Evolutionary conservation across 2,113 vertebrate species (phyloP), one percentile per base, ranked within the genome.

Genomic region (Caranx melampygus): DNA sequence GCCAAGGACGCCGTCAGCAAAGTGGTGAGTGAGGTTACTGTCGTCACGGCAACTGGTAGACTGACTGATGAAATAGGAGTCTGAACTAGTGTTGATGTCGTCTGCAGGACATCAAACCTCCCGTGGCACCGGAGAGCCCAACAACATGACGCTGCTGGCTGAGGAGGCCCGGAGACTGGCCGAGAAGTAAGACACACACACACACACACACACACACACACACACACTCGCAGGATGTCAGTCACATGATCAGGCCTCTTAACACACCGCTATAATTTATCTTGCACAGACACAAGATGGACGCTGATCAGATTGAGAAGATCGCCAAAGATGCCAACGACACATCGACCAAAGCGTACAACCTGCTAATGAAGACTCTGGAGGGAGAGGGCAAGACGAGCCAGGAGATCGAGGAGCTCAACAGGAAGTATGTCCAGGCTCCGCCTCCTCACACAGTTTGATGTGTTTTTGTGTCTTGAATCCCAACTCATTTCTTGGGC

Each of bases 61-160:
- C 33, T 0, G 1, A 5, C 5, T 0, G 0, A 1, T 2, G 26
- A 26, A 26, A 26, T 26, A 26, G 0, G 0, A 11, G 15, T 2
- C 0, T 1, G 31, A 20, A n/a, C 0, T 7, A 5, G 14, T 69
- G 61, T 31, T 55, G 33, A 8, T 65, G 20, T 77, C 4, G 0
- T 75, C 5, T 72, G 13, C 81, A 99, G 97, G 96, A 97, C 66
- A 95, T 99, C 89, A 94, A 95, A 72, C 92, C 96, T 4, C 96
- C 96, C 0, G 95, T 5, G 94, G 95, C n/a, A 81, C 93, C 0
- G 93, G 96, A 55, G 97, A 97, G 20, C 97, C 98, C 0, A 99
- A 97, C 94, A 99, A 99, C 90, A 98, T 99, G 97, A 99, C 98
- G 18, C 82, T 97, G 4, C 86, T 99, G 92, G 98, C 97, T 6